Evolutionary conservation across 2,113 vertebrate genomes (phyloP), one percentile per base, ranked within the genome.

Genomic region (Piaya cayana): DNA sequence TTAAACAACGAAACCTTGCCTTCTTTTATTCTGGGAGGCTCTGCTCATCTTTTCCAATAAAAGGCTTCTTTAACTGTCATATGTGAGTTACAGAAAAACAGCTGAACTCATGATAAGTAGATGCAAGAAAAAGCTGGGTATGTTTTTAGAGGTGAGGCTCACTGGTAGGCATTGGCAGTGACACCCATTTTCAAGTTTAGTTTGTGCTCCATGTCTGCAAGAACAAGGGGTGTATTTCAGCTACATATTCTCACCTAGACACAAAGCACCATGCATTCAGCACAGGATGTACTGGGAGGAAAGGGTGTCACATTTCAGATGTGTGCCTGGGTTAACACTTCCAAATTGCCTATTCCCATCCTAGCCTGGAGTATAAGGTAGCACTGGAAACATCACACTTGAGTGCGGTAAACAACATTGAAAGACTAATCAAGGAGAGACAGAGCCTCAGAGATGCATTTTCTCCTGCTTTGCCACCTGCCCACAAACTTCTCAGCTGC

Each of bases 281-380:
- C 80, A 84, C 23, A 55, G 13, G 37, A 81, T 45, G 58, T 16
- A 63, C 52, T 39, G 3, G 36, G 29, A 69, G 9, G 9, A 84
- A 70, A 50, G 14, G 6, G 42, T 29, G 21, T 82, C 52, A 21
- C 2, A 8, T 86, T 90, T 62, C 76, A 77, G 79, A 27, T 25
- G 9, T 2, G 22, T 6, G 27, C 14, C 75, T 69, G 27, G 6
- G 15, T 72, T 32, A 69, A 72, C 0, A 0, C 75, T 64, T 65
- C 58, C 5, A 2, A 63, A 5, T 39, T 72, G 39, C 39, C 42
- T 42, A 14, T 52, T 79, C 43, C 37, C 2, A 0, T 59, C 90
- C 92, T 65, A 71, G 49, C 80, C 39, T 67, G 50, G 59, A 70
- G 68, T 53, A 80, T 22, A 92, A 11, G 10, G 12, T 80, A 80